Evolutionary conservation across 2,113 vertebrate species (phyloP).

Genomic region (Echinops telfairi): DNA sequence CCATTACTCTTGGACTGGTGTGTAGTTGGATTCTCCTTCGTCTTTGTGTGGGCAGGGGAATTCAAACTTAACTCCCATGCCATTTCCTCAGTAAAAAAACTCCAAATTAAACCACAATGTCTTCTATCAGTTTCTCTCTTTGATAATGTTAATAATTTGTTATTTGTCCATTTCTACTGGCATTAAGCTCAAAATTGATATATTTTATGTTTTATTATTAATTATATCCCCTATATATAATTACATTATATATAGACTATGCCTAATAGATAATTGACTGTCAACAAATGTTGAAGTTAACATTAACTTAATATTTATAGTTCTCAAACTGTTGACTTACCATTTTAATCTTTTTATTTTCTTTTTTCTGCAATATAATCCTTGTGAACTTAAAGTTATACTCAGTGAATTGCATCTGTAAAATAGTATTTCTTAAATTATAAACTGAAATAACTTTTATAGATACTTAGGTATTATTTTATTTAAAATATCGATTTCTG

Average conservation of each 20-base stretch:
- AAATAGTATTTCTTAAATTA: not conserved
- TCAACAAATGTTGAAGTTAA: not conserved
- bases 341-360: not conserved
- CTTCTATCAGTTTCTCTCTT: not conserved
- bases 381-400: not conserved
- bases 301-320: not conserved
- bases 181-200: not conserved
- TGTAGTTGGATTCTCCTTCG: too few relatives aligned
- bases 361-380: not conserved
- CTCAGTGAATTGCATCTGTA: not conserved
- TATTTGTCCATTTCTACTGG: not conserved
- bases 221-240: not conserved
- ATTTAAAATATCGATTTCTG: not conserved
- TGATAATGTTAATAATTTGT: not conserved
- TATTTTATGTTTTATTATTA: conserved; percentile 4
- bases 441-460: not conserved
- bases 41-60: too few relatives aligned
- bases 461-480: not conserved
- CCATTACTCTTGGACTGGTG: too few relatives aligned
- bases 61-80: too few relatives aligned
- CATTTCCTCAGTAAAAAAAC: not conserved
- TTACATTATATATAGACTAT: not conserved
- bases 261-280: not conserved
- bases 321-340: not conserved
- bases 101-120: not conserved